phyloP scores from a whole-genome alignment of 2,113 vertebrate genomes.

The Tetrao urogallus region DNA sequence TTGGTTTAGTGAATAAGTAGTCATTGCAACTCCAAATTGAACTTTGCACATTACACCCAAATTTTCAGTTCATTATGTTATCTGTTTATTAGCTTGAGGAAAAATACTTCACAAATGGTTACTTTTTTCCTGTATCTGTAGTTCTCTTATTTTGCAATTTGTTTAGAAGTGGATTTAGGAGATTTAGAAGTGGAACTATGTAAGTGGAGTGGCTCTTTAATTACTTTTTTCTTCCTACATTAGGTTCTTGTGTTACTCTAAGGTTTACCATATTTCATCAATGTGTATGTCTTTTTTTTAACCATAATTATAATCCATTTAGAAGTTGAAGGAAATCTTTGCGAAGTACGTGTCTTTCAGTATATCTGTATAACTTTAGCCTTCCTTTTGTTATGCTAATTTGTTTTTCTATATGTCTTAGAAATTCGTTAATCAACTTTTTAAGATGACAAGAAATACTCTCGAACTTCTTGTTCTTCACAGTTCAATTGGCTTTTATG shows the following conservation, averaged over 20 bases:
- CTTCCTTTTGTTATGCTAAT: conserved; percentile 42
- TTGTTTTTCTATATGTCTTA: conserved; percentile 1
- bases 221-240: not conserved
- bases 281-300: not conserved
- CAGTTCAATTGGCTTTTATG: not conserved
- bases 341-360: not conserved
- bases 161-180: too few relatives aligned
- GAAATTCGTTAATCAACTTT: conserved; percentile 34
- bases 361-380: conserved; percentile 11
- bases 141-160: not conserved
- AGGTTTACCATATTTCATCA: not conserved
- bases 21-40: not conserved
- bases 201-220: not conserved
- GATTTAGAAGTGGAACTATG: not conserved
- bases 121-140: not conserved
- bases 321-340: not conserved
- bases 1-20: not conserved
- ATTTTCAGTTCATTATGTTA: not conserved
- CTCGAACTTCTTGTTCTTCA: not conserved
- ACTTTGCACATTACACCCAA: not conserved
- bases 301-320: conserved; percentile 2
- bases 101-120: not conserved
- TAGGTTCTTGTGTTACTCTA: not conserved
- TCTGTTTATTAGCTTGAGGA: not conserved
- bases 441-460: not conserved